phyloP scores from a whole-genome alignment of 2,797 vertebrate species.

The Phaenicophaeus curvirostris region DNA sequence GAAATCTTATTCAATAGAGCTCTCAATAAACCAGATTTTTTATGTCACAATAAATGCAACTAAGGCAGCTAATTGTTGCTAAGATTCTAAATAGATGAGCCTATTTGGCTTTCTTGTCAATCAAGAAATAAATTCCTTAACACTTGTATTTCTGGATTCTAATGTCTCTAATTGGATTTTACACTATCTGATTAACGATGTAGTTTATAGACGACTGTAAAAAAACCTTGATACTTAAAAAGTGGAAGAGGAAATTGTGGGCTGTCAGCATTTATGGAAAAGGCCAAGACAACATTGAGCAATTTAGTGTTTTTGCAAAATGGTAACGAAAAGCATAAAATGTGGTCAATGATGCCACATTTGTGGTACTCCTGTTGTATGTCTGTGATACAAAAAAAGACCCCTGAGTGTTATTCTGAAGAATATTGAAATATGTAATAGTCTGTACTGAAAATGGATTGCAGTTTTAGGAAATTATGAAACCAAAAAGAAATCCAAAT shows the following conservation, averaged over 20 bases:
- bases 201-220: constrained; percentile 79
- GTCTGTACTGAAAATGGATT: neutral
- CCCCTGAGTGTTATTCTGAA: neutral
- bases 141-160: constrained; percentile 86
- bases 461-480: constrained; percentile 26
- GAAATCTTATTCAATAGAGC: constrained; percentile 85
- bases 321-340: constrained; percentile 13
- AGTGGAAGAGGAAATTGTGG: constrained; percentile 72
- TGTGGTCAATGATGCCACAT: constrained; percentile 25
- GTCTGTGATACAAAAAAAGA: constrained; percentile 29
- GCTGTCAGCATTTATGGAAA: constrained; percentile 71
- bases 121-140: constrained; percentile 86
- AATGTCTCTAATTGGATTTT: constrained; percentile 85
- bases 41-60: constrained; percentile 88
- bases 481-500: constrained; percentile 18
- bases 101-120: constrained; percentile 86
- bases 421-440: constrained; percentile 15
- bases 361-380: constrained; percentile 14
- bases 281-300: constrained; percentile 63
- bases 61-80: constrained; percentile 85
- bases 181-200: constrained; percentile 82
- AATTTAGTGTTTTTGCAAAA: constrained; percentile 54
- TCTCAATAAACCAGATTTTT: constrained; percentile 88
- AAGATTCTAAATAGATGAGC: constrained; percentile 85
- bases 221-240: constrained; percentile 71